Base-by-base conservation (phyloP, 2,888 invertebrate genomes). In the Drosophila mulleri region DNA sequence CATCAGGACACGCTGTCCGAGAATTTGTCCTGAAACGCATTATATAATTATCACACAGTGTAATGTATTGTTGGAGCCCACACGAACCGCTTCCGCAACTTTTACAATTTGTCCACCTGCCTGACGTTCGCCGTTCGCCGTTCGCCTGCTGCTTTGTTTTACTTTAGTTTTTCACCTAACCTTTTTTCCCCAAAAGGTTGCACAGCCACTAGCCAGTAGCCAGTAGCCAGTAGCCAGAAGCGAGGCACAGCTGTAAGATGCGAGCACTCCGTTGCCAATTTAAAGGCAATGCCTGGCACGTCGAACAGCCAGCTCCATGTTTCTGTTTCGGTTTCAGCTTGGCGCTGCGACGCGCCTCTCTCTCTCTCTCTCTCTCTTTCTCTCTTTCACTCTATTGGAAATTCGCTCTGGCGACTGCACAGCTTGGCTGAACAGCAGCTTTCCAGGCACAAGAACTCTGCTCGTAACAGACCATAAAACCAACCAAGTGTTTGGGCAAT, bases 31-130 rank as follows among this genome's bases (percentile, higher is more conserved):
- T 59, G 42, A 42, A 59, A 52, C 57, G 62, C 64, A 81, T 83
- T 86, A 86, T 83, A 86, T 83, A 83, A 83, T 79, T 86, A 72
- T 73, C 48, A 62, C 70, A 67, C 44, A 45, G 50, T 29, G 45
- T 48, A 53, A 56, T 76, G 53, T 42, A 23, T 71, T 67, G 53
- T 56, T 48, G n/a, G 44, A 56, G 61, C 58, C 18, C 42, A 50
- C 61, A 62, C 75, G 35, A 67, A 45, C 32, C 26, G 18, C 20
- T 58, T 72, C 16, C n/a, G 11, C 20, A 67, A 67, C 54, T 70
- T 68, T 67, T 37, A 63, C 29, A 63, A 72, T 57, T 54, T 67
- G 53, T 64, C 65, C 47, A 65, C n/a, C 41, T 67, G 65, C 41
- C 37, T 53, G 53, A n/a, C 48, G 32, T 48, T 14, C 26, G 14